Evolutionary conservation across 2,113 vertebrate species (phyloP).

Genomic region (Microtus montanus): DNA sequence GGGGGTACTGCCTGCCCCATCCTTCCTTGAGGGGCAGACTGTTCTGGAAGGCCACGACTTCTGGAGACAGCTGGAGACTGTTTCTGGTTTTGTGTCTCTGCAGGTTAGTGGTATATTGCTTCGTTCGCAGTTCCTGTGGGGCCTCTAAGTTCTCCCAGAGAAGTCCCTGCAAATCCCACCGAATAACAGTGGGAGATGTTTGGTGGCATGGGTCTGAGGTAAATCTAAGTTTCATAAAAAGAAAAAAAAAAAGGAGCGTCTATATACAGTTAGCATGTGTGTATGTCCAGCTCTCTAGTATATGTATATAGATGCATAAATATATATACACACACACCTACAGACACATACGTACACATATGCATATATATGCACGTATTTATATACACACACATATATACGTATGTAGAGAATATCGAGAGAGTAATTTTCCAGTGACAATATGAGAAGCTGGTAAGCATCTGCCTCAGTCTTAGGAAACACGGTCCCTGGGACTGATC

Average conservation of each 20-base stretch:
- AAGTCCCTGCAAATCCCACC: slow-evolving; percentile 75
- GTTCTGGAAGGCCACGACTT: slow-evolving; percentile 75
- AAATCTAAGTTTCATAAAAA: slow-evolving; percentile 86
- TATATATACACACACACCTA: slow-evolving; percentile 74
- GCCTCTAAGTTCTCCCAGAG: slow-evolving; percentile 75
- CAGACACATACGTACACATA: slow-evolving; percentile 59
- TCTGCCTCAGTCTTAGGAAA: slow-evolving; percentile 45
- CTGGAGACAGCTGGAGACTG: slow-evolving; percentile 67
- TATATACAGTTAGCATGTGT: slow-evolving; percentile 83
- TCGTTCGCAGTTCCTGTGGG: slow-evolving; percentile 71
- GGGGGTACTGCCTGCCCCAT: slow-evolving; percentile 19
- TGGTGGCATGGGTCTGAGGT: slow-evolving; percentile 91
- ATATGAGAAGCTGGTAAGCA: slow-evolving; percentile 31
- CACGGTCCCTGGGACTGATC: neutral
- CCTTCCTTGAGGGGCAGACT: slow-evolving; percentile 58
- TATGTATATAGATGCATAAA: slow-evolving; percentile 75
- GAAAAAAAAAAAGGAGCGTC: slow-evolving; percentile 79
- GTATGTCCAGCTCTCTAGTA: slow-evolving; percentile 77
- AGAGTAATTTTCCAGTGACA: slow-evolving; percentile 77
- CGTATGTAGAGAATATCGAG: slow-evolving; percentile 73
- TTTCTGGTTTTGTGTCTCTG: slow-evolving; percentile 68
- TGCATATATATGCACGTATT: slow-evolving; percentile 65
- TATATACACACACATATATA: slow-evolving; percentile 53
- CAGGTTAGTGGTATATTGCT: slow-evolving; percentile 86
- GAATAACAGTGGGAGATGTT: slow-evolving; percentile 74